phyloP scores from a whole-genome alignment of 2,113 vertebrate species.

The Calidris pugnax region DNA sequence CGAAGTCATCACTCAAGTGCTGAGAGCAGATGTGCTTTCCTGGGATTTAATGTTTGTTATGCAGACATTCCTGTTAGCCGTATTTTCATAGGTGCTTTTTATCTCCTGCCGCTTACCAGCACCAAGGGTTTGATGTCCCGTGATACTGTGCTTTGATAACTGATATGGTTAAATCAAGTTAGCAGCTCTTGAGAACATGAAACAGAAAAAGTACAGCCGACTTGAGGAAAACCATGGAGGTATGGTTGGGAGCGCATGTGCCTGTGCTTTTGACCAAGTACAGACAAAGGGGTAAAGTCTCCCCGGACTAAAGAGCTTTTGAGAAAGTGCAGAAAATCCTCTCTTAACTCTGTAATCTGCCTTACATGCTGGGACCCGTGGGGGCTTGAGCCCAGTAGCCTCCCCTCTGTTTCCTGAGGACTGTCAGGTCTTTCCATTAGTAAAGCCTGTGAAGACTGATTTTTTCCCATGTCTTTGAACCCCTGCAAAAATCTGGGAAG shows the following conservation, averaged over 20 bases:
- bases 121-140: neutral
- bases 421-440: neutral
- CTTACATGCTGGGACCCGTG: accelerated
- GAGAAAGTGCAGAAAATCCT: neutral
- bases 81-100: slow-evolving; percentile 35
- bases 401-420: accelerated
- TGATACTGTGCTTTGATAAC: slow-evolving; percentile 5
- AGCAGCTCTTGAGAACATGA: neutral
- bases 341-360: neutral
- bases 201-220: neutral
- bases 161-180: too few species aligned
- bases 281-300: neutral
- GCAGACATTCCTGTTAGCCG: neutral
- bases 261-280: neutral
- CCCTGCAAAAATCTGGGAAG: neutral
- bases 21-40: neutral
- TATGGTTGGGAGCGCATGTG: accelerated
- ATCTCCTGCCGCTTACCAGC: neutral
- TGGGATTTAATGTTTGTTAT: neutral
- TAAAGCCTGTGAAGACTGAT: neutral
- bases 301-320: neutral
- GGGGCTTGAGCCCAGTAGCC: neutral
- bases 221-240: accelerated
- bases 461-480: neutral
- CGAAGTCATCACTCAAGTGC: neutral